These are phyloP conservation scores for Agrypnus murinus DNA, from an alignment of 2,888 invertebrate species.

Conservation along the genomic window DNA sequence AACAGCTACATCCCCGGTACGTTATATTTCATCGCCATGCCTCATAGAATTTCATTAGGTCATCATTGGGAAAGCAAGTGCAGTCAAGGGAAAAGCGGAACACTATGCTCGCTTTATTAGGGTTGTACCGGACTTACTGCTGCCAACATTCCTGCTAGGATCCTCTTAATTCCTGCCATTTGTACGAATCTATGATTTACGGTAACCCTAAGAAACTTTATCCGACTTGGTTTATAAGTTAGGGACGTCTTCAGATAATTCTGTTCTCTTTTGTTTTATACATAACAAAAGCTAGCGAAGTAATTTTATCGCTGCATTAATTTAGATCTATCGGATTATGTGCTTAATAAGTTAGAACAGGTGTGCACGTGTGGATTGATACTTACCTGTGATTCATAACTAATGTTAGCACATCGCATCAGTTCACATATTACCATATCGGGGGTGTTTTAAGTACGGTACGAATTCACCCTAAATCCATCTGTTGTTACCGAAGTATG, in stretches of 20 bases:
- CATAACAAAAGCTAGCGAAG: too few relatives aligned
- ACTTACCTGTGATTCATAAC: conserved; percentile 61
- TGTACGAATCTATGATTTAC: conserved; percentile 40
- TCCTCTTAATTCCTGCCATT: conserved; percentile 39
- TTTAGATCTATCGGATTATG: conserved; percentile 23
- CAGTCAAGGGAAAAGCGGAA: conserved; percentile 67
- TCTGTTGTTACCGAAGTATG: conserved; percentile 57
- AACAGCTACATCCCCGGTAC: conserved; percentile 63
- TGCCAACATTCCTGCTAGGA: conserved; percentile 24
- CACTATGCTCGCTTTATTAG: conserved; percentile 66
- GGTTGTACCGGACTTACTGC: conserved; percentile 63
- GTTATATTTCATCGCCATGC: conserved; percentile 67
- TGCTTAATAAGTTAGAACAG: conserved; percentile 46
- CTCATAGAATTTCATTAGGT: conserved; percentile 69
- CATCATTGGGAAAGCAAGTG: conserved; percentile 66
- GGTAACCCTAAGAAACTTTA: conserved; percentile 14
- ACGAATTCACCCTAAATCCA: conserved; percentile 54
- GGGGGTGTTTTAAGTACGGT: conserved; percentile 46
- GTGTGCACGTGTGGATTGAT: conserved; percentile 57
- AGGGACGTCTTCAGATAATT: background rate
- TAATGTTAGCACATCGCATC: conserved; percentile 58
- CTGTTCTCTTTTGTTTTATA: background rate
- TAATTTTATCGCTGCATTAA: background rate
- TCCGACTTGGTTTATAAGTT: background rate
- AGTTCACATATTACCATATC: conserved; percentile 61